A percentile compares a stretch with the other conserved stretches of the same genome.
These are phyloP conservation scores for Thalassaphorura encarpata DNA, from an alignment of 1,140 invertebrate species.

Conservation along the genomic window DNA sequence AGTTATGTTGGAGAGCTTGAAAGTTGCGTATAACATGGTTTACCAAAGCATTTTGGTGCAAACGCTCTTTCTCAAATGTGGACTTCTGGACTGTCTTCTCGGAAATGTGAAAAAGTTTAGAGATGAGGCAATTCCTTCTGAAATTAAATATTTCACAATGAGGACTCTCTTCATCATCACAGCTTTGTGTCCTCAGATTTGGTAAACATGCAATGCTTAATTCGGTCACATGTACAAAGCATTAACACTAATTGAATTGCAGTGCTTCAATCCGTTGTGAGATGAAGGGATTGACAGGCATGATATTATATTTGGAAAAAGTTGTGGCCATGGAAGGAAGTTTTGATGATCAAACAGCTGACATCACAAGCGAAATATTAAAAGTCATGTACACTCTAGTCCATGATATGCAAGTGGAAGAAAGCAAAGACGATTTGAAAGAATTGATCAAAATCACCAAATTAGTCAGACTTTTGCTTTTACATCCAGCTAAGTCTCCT, in stretches of 20 bases:
- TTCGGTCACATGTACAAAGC: too few species aligned
- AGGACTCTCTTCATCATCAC: conserved; percentile 79
- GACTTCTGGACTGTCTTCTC: conserved; percentile 61
- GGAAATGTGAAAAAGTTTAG: conserved; percentile 59
- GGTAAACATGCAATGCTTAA: too few species aligned
- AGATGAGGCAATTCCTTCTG: conserved; percentile 43
- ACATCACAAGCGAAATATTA: conserved; percentile 68
- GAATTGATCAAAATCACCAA: conserved; percentile 46
- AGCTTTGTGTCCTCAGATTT: conserved; percentile 61
- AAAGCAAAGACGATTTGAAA: conserved; percentile 61
- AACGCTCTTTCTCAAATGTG: conserved; percentile 56
- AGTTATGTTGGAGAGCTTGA: conserved; percentile 58
- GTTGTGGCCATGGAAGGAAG: conserved; percentile 46
- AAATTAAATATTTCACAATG: conserved; percentile 77
- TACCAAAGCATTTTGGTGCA: conserved; percentile 66
- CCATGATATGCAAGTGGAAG: conserved; percentile 43
- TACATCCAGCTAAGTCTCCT: conserved; percentile 48
- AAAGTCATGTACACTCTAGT: conserved; percentile 82
- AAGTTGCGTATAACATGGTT: conserved; percentile 79
- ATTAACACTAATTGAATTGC: too few species aligned
- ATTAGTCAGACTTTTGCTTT: conserved; percentile 44
- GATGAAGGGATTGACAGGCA: conserved; percentile 64
- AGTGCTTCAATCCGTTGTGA: conserved; percentile 63
- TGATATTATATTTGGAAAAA: conserved; percentile 68
- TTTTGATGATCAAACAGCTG: conserved; percentile 38